Percentiles rank a stretch among this genome's conserved stretches.
These are phyloP conservation scores for Cydia strobilella DNA, from an alignment of 1,140 invertebrate species.

Conservation along the genomic window DNA sequence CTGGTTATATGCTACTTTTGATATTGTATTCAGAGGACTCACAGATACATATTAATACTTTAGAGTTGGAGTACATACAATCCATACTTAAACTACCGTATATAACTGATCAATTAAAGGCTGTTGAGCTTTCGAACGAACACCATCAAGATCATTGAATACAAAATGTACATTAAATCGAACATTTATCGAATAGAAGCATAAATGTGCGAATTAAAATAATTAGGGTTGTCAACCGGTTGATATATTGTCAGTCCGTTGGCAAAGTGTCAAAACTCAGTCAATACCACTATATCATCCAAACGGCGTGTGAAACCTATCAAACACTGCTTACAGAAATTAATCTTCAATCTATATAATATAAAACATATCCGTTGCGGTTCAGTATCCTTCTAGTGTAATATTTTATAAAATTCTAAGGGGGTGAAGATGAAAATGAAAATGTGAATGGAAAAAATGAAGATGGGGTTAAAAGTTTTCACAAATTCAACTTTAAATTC, in stretches of 20 bases:
- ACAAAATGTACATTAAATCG: background rate
- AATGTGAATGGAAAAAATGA: no score
- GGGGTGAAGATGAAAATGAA: no score
- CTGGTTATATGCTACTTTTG: no score
- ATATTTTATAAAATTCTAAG: no score
- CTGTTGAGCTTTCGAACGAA: background rate
- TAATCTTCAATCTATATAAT: no score
- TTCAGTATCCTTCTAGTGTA: no score
- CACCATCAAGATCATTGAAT: no score
- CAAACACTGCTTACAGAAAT: background rate
- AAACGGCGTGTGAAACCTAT: constrained; percentile 13
- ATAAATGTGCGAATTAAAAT: constrained; percentile 3
- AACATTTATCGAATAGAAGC: background rate
- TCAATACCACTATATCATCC: constrained; percentile 8
- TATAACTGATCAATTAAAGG: background rate
- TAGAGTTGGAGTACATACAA: background rate
- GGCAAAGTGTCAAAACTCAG: constrained; percentile 4
- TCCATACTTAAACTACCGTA: background rate
- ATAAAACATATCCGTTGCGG: no score
- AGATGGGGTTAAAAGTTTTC: no score
- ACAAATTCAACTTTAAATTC: no score
- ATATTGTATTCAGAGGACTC: background rate
- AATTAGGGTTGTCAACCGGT: background rate
- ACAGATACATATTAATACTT: background rate
- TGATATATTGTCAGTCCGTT: background rate